Percentiles rank a stretch among this genome's conserved stretches.
Evolutionary conservation across 2,888 invertebrate genomes (phyloP).

Genomic region (Caenorhabditis japonica): DNA sequence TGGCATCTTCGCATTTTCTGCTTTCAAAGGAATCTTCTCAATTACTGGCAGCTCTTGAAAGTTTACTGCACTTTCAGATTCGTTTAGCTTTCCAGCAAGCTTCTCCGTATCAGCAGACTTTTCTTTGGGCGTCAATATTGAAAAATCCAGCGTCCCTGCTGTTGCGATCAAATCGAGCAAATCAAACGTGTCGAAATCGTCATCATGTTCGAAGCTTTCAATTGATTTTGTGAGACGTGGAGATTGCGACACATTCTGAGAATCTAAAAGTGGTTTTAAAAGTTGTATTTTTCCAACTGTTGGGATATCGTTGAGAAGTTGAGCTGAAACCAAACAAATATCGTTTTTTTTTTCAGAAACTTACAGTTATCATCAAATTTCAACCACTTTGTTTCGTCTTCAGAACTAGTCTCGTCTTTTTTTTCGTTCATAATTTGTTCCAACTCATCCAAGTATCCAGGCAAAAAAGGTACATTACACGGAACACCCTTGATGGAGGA

Average conservation of each 20-base stretch:
- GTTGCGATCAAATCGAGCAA: conserved; percentile 48
- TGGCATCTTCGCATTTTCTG: too few species aligned
- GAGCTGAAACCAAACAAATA: conserved; percentile 7
- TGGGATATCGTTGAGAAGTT: conserved; percentile 49
- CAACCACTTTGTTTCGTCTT: conserved; percentile 15
- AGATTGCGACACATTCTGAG: neutral
- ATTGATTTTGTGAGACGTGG: neutral
- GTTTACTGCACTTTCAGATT: neutral
- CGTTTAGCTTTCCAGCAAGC: neutral
- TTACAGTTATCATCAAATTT: conserved; percentile 12
- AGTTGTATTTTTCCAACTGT: conserved; percentile 38
- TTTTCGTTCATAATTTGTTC: conserved; percentile 17
- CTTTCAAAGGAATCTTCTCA: neutral
- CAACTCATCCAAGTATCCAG: conserved; percentile 44
- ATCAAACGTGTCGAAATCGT: conserved; percentile 47
- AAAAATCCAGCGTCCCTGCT: neutral
- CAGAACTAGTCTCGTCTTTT: conserved; percentile 28
- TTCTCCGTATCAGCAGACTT: neutral
- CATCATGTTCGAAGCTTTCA: conserved; percentile 4
- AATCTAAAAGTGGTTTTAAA: neutral
- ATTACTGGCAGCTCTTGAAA: neutral
- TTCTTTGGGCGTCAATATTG: neutral
- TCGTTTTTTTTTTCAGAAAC: too few species aligned
- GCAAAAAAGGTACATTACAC: conserved; percentile 66
- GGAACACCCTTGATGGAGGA: conserved; percentile 62